Evolutionary conservation across 2,888 invertebrate genomes (phyloP).

Genomic region (Drosophila mimetica): DNA sequence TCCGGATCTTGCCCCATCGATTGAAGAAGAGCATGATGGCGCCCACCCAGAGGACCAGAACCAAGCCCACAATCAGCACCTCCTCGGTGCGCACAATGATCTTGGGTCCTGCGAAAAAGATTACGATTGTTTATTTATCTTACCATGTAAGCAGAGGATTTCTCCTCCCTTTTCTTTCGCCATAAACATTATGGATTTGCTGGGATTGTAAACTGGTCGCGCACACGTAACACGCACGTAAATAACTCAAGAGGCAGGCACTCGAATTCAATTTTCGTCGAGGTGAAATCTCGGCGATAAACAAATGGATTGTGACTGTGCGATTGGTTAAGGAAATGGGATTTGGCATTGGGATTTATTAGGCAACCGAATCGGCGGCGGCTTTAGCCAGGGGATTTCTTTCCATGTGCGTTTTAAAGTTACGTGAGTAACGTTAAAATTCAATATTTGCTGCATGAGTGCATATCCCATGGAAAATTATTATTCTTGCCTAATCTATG

Average conservation of each 20-base stretch:
- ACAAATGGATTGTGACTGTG: constrained; percentile 18
- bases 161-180: too few species aligned
- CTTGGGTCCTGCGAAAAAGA: constrained; percentile 85
- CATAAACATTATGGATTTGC: constrained; percentile 25
- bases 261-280: constrained; percentile 64
- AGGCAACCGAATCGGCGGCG: constrained; percentile 14
- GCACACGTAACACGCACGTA: constrained; percentile 54
- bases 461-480: constrained; percentile 10
- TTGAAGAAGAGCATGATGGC: constrained; percentile 96
- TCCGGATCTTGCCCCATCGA: constrained; percentile 97
- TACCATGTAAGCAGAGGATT: neutral
- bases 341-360: constrained; percentile 27
- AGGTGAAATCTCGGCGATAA: constrained; percentile 31
- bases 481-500: constrained; percentile 10
- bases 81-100: constrained; percentile 94
- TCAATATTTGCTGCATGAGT: constrained; percentile 6
- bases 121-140: constrained; percentile 15
- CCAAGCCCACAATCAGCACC: constrained; percentile 92
- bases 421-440: constrained; percentile 11
- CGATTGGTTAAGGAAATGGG: neutral
- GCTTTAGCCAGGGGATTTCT: constrained; percentile 18
- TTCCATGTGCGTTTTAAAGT: constrained; percentile 25
- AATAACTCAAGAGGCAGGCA: constrained; percentile 60
- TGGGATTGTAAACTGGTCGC: constrained; percentile 20
- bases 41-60: constrained; percentile 94